Evolutionary conservation across 2,888 invertebrate species (phyloP), one percentile per base, ranked within the genome.

Genomic region (Corythucha ciliata): DNA sequence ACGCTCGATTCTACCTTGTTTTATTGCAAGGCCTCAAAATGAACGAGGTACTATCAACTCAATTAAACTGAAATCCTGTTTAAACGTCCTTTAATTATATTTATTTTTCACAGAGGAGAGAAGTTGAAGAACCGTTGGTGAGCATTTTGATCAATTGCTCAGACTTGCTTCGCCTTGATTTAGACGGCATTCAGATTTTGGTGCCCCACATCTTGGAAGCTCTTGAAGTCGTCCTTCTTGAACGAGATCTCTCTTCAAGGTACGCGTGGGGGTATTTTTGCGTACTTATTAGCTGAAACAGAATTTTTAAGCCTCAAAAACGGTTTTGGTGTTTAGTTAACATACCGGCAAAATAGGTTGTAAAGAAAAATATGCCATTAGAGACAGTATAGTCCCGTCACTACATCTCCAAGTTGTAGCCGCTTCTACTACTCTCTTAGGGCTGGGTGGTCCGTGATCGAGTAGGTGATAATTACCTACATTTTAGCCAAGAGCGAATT

Each of bases 1-100:
- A 94, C 62, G 90, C 94, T 8, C 76, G 96, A 42, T 92, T 94
- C 71, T 94, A 93, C 70, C 80, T 92, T 63, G 88, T 91, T 4
- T 70, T 98, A 57, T 84, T 84, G 62, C 87, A 90, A 67, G 94
- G 93, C 1, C 75, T 94, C 20, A 74, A 79, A 61, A 76, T 81
- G 59, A 74, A 77, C 42, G 75, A 77, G 64, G 73, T 75, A n/a
- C n/a, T n/a, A n/a, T n/a, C n/a, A n/a, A n/a, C n/a, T n/a, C 4
- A 26, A 25, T 45, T 41, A 32, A 10, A 7, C 22, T 32, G 18
- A 44, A 44, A 12, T 22, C 8, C 29, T 10, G 29, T 29, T 29
- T 29, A 10, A 10, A 5, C 18, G 14, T 33, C 18, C 33, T 33
- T 33, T 4, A 39, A 20, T 39, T 37, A 12, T 8, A 36, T 16